These are phyloP conservation scores for Delphinus delphis DNA, from an alignment of 2,113 vertebrate genomes.

Conservation along the genomic window DNA sequence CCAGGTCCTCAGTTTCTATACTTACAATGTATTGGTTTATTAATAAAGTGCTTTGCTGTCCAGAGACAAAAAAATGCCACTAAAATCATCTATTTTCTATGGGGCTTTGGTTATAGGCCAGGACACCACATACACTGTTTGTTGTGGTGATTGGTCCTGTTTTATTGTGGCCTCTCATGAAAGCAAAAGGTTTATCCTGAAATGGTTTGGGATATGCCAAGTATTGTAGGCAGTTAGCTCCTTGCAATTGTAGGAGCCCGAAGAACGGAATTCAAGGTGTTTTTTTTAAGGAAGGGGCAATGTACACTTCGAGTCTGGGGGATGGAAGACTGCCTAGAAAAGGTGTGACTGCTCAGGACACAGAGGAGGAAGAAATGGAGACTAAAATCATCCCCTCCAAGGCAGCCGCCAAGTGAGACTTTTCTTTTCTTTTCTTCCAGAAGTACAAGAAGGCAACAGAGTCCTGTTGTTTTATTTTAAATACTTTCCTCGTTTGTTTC, in stretches of 20 bases:
- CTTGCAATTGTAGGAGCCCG: background rate
- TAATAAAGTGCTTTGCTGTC: background rate
- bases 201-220: slow-evolving; percentile 17
- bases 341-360: background rate
- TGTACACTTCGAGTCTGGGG: background rate
- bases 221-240: background rate
- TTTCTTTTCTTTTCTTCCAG: background rate
- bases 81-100: background rate
- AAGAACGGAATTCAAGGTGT: background rate
- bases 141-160: background rate
- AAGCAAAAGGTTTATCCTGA: slow-evolving; percentile 4
- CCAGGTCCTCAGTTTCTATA: background rate
- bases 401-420: background rate
- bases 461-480: background rate
- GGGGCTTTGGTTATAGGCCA: background rate
- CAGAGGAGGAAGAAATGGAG: background rate
- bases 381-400: background rate
- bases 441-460: background rate
- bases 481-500: background rate
- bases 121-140: background rate
- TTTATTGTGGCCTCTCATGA: background rate
- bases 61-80: background rate
- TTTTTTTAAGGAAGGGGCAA: slow-evolving; percentile 31
- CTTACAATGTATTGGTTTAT: background rate
- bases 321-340: background rate